Conservation (phyloP, 2,113 vertebrate species). For the Paramormyrops kingsleyae region DNA sequence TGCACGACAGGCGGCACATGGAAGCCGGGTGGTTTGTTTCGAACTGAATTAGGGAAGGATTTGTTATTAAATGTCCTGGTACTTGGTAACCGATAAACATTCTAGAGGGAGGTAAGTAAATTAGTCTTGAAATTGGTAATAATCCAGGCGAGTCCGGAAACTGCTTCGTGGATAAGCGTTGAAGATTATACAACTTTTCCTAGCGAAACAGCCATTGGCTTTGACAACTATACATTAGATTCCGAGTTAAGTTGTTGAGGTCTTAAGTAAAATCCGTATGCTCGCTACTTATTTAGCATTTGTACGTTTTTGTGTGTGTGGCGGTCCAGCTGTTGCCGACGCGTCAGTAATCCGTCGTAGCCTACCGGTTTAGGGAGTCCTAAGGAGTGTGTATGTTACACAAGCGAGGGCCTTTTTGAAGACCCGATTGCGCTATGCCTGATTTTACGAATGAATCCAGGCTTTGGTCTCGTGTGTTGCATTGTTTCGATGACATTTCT, state of each 20-base stretch:
- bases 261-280: background rate
- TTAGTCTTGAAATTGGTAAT: background rate
- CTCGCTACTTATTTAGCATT: background rate
- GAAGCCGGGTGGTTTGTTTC: background rate
- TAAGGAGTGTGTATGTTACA: background rate
- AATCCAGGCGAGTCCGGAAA: background rate
- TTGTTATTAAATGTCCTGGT: background rate
- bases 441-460: background rate
- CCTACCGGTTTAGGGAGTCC: background rate
- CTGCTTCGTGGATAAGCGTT: background rate
- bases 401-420: background rate
- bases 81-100: background rate
- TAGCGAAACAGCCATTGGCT: background rate
- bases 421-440: background rate
- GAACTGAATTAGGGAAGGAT: background rate
- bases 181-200: background rate
- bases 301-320: background rate
- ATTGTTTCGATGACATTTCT: background rate
- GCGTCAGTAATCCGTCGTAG: background rate
- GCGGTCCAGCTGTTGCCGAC: background rate
- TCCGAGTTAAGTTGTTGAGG: background rate
- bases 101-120: conserved; percentile 9
- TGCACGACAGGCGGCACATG: conserved; percentile 46
- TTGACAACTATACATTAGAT: background rate
- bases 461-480: background rate